A percentile compares a stretch with the other conserved stretches of the same genome.
phyloP scores from a whole-genome alignment of 2,797 vertebrate genomes.

The Fistularia commersonii region DNA sequence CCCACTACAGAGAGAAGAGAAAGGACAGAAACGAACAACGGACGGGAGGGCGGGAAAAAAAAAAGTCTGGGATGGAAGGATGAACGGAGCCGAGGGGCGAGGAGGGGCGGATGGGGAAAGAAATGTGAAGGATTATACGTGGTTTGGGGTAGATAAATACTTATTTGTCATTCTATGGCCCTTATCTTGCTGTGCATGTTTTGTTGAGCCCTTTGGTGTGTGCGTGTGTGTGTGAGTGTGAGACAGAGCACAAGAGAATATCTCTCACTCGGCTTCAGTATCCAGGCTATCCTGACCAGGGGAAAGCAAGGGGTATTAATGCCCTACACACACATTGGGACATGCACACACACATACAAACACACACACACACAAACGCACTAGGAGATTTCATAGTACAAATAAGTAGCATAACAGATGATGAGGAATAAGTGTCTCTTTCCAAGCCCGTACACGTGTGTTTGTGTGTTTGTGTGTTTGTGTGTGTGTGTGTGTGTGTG shows the following conservation, averaged over 20 bases:
- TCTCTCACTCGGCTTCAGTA: constrained; percentile 46
- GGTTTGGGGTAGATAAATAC: constrained; percentile 76
- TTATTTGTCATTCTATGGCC: constrained; percentile 71
- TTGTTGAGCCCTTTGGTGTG: constrained; percentile 45
- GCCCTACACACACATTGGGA: constrained; percentile 17
- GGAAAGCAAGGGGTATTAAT: constrained; percentile 49
- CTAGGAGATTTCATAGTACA: not conserved
- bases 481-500: no score
- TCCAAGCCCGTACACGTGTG: no score
- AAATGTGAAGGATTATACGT: constrained; percentile 74
- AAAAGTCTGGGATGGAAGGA: constrained; percentile 25
- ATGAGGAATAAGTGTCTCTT: no score
- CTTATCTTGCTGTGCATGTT: constrained; percentile 75
- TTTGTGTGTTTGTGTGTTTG: no score
- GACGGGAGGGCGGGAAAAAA: constrained; percentile 29
- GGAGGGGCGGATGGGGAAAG: constrained; percentile 44
- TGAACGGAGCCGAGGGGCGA: constrained; percentile 32
- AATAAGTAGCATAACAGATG: no score
- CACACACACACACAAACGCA: constrained; percentile 1
- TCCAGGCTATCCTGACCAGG: constrained; percentile 29
- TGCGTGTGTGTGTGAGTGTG: constrained; percentile 7
- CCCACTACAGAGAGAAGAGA: constrained; percentile 36
- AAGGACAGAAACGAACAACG: constrained; percentile 35
- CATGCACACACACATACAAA: no score
- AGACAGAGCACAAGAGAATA: constrained; percentile 2